A percentile compares a stretch with the other conserved stretches of the same genome.
These are phyloP conservation scores for Cephalopterus ornatus DNA, from an alignment of 2,113 vertebrate genomes.

Conservation along the genomic window DNA sequence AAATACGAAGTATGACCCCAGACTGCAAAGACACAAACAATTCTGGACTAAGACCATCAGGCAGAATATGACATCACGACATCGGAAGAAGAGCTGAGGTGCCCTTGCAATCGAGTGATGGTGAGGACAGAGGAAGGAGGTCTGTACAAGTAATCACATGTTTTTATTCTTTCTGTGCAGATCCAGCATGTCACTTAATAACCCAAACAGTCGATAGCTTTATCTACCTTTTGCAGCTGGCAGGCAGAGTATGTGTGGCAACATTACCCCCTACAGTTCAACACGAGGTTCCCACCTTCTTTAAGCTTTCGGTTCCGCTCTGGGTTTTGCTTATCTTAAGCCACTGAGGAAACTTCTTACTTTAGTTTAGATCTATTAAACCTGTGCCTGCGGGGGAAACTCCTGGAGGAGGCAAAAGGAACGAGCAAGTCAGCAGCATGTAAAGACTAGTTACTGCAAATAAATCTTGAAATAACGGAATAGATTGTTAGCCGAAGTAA, in stretches of 20 bases:
- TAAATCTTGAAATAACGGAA: not conserved
- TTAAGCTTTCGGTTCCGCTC: accelerated
- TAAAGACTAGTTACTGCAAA: not conserved
- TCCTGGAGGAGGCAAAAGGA: not conserved
- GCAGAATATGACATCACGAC: accelerated
- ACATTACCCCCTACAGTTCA: conserved; percentile 70
- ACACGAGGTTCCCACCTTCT: not conserved
- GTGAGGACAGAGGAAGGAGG: not conserved
- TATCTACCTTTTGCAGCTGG: conserved; percentile 13
- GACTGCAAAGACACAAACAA: not conserved
- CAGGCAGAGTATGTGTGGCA: conserved; percentile 28
- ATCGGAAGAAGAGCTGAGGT: not conserved
- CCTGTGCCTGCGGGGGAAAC: not conserved
- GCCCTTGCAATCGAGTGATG: accelerated
- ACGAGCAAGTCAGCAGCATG: not conserved
- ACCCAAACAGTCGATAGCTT: not conserved
- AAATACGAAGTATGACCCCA: not conserved
- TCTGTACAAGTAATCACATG: not conserved
- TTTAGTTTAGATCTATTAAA: not conserved
- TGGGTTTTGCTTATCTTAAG: not conserved
- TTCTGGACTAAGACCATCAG: not conserved
- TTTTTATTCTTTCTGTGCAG: not conserved
- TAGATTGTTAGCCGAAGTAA: not conserved
- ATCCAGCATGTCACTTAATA: not conserved
- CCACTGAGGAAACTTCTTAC: not conserved